Conservation (phyloP, 2,113 vertebrate species). For the Cromileptes altivelis region DNA sequence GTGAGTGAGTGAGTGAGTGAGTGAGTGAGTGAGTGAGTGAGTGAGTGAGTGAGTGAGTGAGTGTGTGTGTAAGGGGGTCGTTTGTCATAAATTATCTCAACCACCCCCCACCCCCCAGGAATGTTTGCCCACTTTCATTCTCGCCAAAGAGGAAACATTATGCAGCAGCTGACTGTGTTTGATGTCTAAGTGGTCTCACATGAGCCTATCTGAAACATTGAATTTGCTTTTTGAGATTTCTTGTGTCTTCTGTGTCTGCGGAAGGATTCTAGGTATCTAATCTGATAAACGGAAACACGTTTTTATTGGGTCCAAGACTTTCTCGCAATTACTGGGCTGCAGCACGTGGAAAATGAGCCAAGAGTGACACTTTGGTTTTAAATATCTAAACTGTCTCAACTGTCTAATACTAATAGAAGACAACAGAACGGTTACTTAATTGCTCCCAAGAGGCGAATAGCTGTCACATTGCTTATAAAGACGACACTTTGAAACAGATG, state of each 20-base stretch:
- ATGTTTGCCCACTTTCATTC: slow-evolving; percentile 57
- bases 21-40: background rate
- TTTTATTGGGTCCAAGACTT: background rate
- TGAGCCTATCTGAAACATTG: slow-evolving; percentile 13
- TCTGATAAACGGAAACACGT: slow-evolving; percentile 21
- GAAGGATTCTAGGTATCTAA: slow-evolving; percentile 47
- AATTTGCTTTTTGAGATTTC: slow-evolving; percentile 20
- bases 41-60: background rate
- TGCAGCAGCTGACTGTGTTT: background rate
- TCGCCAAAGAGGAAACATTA: slow-evolving; percentile 21
- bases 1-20: background rate
- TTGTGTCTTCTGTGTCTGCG: background rate
- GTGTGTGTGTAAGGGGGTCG: slow-evolving; percentile 42
- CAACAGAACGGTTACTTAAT: slow-evolving; percentile 7
- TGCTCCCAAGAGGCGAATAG: slow-evolving; percentile 21
- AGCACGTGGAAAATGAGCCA: background rate
- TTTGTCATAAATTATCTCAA: slow-evolving; percentile 66
- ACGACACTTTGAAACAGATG: slow-evolving; percentile 40
- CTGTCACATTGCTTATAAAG: background rate
- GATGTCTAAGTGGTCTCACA: slow-evolving; percentile 29
- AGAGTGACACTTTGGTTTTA: background rate
- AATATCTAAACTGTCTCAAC: background rate
- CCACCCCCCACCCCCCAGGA: slow-evolving; percentile 32
- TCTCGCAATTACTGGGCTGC: background rate
- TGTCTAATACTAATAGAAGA: background rate